Evolutionary conservation across 2,888 invertebrate genomes (phyloP).

Genomic region (Drosophila prostipennis): DNA sequence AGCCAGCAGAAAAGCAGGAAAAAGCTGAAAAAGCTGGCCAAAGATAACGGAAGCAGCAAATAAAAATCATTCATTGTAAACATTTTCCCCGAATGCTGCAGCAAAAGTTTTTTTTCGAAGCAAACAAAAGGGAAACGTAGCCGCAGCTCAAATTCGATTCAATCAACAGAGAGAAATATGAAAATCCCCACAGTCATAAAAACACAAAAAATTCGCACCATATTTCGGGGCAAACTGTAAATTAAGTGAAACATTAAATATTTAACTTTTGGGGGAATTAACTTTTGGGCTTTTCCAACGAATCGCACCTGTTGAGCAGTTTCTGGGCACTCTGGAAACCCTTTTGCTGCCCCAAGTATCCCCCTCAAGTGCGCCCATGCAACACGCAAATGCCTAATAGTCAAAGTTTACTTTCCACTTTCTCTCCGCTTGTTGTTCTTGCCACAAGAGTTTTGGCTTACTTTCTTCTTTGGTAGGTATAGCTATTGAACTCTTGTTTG

Average conservation of each 20-base stretch:
- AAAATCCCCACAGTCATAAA: slow-evolving; percentile 13
- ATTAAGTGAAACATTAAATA: slow-evolving; percentile 52
- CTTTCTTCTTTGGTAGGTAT: slow-evolving; percentile 27
- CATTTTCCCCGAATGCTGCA: slow-evolving; percentile 41
- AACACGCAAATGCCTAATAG: slow-evolving; percentile 58
- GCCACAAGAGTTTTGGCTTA: slow-evolving; percentile 47
- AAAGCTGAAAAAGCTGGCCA: slow-evolving; percentile 48
- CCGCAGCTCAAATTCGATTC: slow-evolving; percentile 59
- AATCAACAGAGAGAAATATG: slow-evolving; percentile 57
- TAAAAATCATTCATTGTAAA: slow-evolving; percentile 72
- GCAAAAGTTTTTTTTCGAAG: slow-evolving; percentile 25
- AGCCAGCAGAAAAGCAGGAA: slow-evolving; percentile 27
- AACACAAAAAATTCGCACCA: slow-evolving; percentile 3
- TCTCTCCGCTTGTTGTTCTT: slow-evolving; percentile 36
- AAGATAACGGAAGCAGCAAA: slow-evolving; percentile 68
- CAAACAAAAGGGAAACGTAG: slow-evolving; percentile 40
- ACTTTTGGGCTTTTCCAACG: neutral
- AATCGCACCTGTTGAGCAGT: slow-evolving; percentile 19
- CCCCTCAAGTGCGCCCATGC: slow-evolving; percentile 18
- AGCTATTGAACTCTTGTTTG: slow-evolving; percentile 64
- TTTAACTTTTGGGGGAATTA: slow-evolving; percentile 32
- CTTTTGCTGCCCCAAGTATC: slow-evolving; percentile 1
- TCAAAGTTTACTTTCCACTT: slow-evolving; percentile 34
- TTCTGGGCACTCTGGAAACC: neutral
- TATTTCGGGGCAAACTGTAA: slow-evolving; percentile 24